Evolutionary conservation across 2,113 vertebrate species (phyloP).

Genomic region (Uria aalge): DNA sequence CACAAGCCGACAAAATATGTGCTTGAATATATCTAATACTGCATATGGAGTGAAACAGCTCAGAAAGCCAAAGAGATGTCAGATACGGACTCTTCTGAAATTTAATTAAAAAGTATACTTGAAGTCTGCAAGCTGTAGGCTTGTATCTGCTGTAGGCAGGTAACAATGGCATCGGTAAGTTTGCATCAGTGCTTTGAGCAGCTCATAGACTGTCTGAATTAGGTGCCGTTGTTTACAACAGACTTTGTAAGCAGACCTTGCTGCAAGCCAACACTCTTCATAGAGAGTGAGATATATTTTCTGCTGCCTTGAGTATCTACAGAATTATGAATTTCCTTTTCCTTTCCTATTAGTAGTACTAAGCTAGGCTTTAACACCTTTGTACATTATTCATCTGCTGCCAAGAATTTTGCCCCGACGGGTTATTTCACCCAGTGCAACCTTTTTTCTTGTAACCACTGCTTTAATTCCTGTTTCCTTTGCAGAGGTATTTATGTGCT

Average conservation of each 20-base stretch:
- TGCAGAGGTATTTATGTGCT: neutral
- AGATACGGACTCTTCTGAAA: neutral
- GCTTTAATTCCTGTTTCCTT: neutral
- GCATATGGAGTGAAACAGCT: neutral
- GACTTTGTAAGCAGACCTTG: neutral
- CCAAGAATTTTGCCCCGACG: neutral
- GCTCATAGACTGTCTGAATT: neutral
- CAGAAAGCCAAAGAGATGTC: neutral
- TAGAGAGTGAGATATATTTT: neutral
- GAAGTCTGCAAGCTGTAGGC: neutral
- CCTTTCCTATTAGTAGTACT: neutral
- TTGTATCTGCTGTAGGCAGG: neutral
- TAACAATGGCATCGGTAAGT: neutral
- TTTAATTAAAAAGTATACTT: neutral
- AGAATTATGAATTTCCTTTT: neutral
- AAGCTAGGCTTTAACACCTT: neutral
- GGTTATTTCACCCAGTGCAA: neutral
- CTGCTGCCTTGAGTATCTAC: neutral
- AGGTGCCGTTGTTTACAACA: neutral
- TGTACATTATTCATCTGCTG: neutral
- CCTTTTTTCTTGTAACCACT: neutral
- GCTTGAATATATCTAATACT: neutral
- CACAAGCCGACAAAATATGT: neutral
- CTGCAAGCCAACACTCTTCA: neutral
- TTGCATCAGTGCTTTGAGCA: neutral